Evolutionary conservation across 1,140 invertebrate species (phyloP).

Genomic region (Oppia nitens): DNA sequence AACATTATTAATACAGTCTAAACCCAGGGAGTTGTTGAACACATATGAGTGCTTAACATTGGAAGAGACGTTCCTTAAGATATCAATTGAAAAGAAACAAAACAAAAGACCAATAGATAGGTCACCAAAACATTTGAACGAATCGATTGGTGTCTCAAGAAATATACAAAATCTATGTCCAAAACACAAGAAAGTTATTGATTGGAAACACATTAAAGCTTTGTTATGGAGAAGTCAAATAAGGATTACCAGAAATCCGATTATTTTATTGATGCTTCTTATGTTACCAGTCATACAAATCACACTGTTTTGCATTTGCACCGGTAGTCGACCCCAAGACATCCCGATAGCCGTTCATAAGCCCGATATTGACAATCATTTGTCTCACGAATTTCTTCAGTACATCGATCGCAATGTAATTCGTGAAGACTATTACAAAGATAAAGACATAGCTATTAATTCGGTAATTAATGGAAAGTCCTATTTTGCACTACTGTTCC

Average conservation of each 20-base stretch:
- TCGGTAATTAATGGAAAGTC: constrained; percentile 13
- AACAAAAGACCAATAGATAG: constrained; percentile 30
- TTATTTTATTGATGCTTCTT: constrained; percentile 54
- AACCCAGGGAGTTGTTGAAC: constrained; percentile 59
- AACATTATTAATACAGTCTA: constrained; percentile 57
- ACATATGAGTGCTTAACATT: constrained; percentile 65
- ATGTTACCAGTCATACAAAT: constrained; percentile 76
- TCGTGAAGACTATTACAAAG: not conserved
- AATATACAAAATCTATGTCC: not conserved
- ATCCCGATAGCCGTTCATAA: constrained; percentile 61
- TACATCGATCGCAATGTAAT: not conserved
- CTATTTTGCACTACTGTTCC: constrained; percentile 10
- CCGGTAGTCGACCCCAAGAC: constrained; percentile 68
- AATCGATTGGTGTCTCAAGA: too few species aligned
- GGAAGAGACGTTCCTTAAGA: constrained; percentile 83
- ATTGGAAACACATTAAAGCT: constrained; percentile 1
- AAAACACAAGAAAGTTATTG: not conserved
- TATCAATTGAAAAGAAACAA: constrained; percentile 29
- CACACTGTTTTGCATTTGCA: constrained; percentile 81
- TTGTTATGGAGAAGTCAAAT: constrained; percentile 13
- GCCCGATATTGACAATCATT: constrained; percentile 20
- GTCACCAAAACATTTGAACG: not conserved
- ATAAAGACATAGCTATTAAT: constrained; percentile 3
- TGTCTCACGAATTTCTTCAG: not conserved
- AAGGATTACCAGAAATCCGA: constrained; percentile 15